Evolutionary conservation across 2,797 vertebrate species (phyloP).

Genomic region (Melanotaenia boesemani): DNA sequence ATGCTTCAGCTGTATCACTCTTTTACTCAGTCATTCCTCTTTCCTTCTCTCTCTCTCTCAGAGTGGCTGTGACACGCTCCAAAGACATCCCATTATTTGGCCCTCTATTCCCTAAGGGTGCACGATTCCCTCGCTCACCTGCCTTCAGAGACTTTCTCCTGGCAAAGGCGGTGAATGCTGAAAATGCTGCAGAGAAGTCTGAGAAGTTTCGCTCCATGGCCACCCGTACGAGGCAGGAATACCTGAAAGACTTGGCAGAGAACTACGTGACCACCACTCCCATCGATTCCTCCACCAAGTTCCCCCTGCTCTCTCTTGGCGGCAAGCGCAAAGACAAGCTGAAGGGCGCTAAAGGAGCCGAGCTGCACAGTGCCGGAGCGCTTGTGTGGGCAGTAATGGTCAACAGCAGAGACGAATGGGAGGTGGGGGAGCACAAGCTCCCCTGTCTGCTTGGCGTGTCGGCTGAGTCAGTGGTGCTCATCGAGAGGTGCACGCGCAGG

Average conservation of each 20-base stretch:
- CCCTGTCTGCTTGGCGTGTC: constrained; percentile 90
- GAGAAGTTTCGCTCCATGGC: constrained; percentile 96
- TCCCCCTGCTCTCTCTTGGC: constrained; percentile 88
- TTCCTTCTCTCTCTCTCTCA: constrained; percentile 56
- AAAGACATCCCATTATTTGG: constrained; percentile 94
- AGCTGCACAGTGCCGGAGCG: constrained; percentile 87
- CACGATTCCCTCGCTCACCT: constrained; percentile 82
- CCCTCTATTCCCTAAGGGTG: constrained; percentile 87
- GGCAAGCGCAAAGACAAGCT: constrained; percentile 89
- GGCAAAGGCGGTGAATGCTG: constrained; percentile 92
- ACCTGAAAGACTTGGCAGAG: constrained; percentile 91
- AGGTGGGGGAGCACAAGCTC: constrained; percentile 62
- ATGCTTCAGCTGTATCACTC: constrained; percentile 19
- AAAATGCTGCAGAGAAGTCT: constrained; percentile 90
- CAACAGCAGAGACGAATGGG: constrained; percentile 55
- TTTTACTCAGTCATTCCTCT: constrained; percentile 34
- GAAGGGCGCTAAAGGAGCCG: constrained; percentile 84
- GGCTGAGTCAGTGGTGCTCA: constrained; percentile 88
- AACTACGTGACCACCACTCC: constrained; percentile 91
- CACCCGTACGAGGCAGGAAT: constrained; percentile 92
- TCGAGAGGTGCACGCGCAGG: constrained; percentile 81
- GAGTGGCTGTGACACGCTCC: constrained; percentile 92
- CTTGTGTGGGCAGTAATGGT: constrained; percentile 88
- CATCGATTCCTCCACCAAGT: constrained; percentile 91
- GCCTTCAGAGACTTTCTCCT: constrained; percentile 92